A percentile compares a stretch with the other conserved stretches of the same genome.
These are phyloP conservation scores for Eupithecia centaureata DNA, from an alignment of 2,888 invertebrate genomes.

Conservation along the genomic window DNA sequence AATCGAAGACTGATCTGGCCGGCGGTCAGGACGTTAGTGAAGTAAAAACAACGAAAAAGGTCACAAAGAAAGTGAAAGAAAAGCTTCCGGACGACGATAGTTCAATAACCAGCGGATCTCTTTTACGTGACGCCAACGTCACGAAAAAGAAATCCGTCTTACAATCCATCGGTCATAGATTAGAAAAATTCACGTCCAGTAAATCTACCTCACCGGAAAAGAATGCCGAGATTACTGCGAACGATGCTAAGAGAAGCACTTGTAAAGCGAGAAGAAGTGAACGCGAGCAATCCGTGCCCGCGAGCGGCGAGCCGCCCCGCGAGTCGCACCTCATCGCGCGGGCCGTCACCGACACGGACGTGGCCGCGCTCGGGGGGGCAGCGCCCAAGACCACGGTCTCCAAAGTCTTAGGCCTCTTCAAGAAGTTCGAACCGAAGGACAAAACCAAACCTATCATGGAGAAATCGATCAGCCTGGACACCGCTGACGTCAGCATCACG, in stretches of 20 bases:
- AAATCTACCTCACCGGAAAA: constrained; percentile 81
- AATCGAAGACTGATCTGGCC: constrained; percentile 73
- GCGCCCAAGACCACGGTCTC: constrained; percentile 88
- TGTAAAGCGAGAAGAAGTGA: constrained; percentile 84
- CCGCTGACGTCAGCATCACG: constrained; percentile 47
- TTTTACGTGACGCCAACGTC: no score
- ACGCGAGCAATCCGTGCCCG: constrained; percentile 87
- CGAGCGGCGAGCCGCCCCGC: constrained; percentile 78
- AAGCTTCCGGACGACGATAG: constrained; percentile 65
- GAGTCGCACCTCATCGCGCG: constrained; percentile 88
- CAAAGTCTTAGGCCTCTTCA: constrained; percentile 90
- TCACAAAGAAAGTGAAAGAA: constrained; percentile 74
- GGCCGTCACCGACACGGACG: constrained; percentile 89
- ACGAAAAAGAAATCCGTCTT: constrained; percentile 87
- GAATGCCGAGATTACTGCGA: constrained; percentile 55
- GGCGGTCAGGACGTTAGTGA: constrained; percentile 61
- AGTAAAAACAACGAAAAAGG: constrained; percentile 67
- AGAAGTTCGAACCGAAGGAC: constrained; percentile 87
- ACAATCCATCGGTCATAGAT: constrained; percentile 90
- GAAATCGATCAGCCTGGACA: constrained; percentile 56
- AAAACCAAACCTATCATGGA: constrained; percentile 65
- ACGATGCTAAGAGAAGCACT: constrained; percentile 59
- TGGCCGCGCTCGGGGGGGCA: constrained; percentile 80
- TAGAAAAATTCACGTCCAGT: constrained; percentile 87
- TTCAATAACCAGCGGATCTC: constrained; percentile 57